Conservation (phyloP, 1,140 invertebrate species). For the Maniola jurtina region DNA sequence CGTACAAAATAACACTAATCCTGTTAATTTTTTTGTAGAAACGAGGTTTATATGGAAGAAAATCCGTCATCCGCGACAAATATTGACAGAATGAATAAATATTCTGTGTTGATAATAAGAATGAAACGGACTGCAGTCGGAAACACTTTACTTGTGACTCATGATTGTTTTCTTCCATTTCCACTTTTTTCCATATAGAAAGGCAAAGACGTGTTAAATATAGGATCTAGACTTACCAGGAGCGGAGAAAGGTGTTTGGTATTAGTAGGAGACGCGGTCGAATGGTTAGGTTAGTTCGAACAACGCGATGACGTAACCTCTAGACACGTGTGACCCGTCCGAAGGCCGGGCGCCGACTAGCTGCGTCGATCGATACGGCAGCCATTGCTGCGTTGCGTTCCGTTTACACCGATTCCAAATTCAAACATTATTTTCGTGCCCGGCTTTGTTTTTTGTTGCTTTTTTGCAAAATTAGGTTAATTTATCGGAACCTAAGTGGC, state of each 20-base stretch:
- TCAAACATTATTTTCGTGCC: constrained; percentile 34
- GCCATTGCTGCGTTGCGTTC: constrained; percentile 66
- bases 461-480: constrained; percentile 24
- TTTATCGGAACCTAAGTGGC: constrained; percentile 5
- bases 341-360: constrained; percentile 62
- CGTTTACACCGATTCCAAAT: constrained; percentile 53
- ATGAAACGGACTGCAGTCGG: constrained; percentile 23
- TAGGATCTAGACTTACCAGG: constrained; percentile 37
- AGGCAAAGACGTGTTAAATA: neutral
- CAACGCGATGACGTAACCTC: constrained; percentile 30
- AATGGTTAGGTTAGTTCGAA: constrained; percentile 44
- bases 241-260: constrained; percentile 29
- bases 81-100: constrained; percentile 32
- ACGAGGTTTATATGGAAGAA: neutral
- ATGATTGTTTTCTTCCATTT: constrained; percentile 12
- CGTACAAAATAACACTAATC: neutral
- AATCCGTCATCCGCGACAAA: constrained; percentile 27
- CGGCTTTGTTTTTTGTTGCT: constrained; percentile 37
- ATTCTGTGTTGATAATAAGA: constrained; percentile 36
- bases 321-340: constrained; percentile 48
- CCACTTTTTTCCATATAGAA: neutral
- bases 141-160: constrained; percentile 25
- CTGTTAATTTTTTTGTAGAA: neutral
- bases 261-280: constrained; percentile 34
- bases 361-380: constrained; percentile 66